Evolutionary conservation across 2,888 invertebrate genomes (phyloP).

Genomic region (Exocentrus adspersus): DNA sequence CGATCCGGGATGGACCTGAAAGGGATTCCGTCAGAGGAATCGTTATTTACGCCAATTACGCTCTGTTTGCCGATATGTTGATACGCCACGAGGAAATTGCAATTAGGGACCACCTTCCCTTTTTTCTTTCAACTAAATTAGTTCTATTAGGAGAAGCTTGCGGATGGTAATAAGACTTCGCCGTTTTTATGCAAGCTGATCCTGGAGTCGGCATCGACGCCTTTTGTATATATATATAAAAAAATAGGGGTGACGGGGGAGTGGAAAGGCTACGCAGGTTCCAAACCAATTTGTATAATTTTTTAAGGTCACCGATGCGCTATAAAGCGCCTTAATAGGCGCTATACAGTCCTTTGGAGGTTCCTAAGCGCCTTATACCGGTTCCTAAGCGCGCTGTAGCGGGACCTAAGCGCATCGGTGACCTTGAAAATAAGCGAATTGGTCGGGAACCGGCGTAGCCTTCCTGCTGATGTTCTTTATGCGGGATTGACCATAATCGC

Average conservation of each 20-base stretch:
- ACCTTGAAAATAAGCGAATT: too few relatives aligned
- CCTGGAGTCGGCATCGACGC: background rate
- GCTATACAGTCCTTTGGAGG: too few relatives aligned
- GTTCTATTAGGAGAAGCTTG: constrained; percentile 10
- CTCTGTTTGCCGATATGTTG: constrained; percentile 29
- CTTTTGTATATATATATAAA: background rate
- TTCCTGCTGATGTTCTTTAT: too few relatives aligned
- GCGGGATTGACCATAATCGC: constrained; percentile 7
- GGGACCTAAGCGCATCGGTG: too few relatives aligned
- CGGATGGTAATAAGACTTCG: constrained; percentile 13
- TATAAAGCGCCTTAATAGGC: too few relatives aligned
- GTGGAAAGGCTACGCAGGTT: too few relatives aligned
- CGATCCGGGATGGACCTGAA: constrained; percentile 30
- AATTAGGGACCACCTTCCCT: constrained; percentile 14
- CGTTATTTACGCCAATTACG: constrained; percentile 44
- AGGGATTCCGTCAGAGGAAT: constrained; percentile 26
- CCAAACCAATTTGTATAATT: too few relatives aligned
- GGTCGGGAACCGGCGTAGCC: too few relatives aligned
- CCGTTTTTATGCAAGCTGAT: constrained; percentile 15
- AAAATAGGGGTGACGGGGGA: too few relatives aligned
- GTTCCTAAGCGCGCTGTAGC: too few relatives aligned
- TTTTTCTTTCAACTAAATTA: constrained; percentile 22
- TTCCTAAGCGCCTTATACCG: too few relatives aligned
- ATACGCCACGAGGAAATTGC: constrained; percentile 9
- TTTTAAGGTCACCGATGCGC: too few relatives aligned